These are phyloP conservation scores for Noctilio leporinus DNA, from an alignment of 2,113 vertebrate species.

Conservation along the genomic window DNA sequence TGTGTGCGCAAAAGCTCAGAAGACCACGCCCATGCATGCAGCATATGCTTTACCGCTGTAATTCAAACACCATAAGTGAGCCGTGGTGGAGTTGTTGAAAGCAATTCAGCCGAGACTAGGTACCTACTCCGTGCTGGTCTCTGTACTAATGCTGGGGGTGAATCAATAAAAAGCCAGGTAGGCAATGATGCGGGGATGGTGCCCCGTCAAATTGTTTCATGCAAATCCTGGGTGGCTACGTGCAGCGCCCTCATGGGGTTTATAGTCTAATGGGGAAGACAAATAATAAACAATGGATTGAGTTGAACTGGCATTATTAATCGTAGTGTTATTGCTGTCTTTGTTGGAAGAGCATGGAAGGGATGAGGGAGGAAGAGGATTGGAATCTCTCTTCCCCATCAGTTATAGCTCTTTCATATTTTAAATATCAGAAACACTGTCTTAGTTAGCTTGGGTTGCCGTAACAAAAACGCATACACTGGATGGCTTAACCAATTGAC, in stretches of 20 bases:
- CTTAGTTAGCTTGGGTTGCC: neutral
- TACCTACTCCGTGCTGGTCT: neutral
- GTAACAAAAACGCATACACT: neutral
- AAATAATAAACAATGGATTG: neutral
- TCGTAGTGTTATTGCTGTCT: neutral
- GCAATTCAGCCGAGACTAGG: neutral
- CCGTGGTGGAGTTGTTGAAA: neutral
- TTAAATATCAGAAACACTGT: neutral
- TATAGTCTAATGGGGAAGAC: neutral
- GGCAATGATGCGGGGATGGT: neutral
- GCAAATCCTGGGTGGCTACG: neutral
- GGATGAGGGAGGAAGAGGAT: neutral
- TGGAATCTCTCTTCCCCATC: neutral
- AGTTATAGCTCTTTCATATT: neutral
- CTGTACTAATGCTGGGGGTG: too few relatives aligned
- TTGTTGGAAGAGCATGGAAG: neutral
- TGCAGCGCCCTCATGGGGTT: neutral
- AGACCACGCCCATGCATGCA: neutral
- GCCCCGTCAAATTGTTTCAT: neutral
- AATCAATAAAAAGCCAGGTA: neutral
- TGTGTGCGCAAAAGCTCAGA: neutral
- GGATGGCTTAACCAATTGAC: neutral
- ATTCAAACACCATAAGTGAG: neutral
- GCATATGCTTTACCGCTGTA: neutral
- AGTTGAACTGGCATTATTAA: neutral